Conservation (phyloP, 2,113 vertebrate genomes). For the Zosterops japonicus region DNA sequence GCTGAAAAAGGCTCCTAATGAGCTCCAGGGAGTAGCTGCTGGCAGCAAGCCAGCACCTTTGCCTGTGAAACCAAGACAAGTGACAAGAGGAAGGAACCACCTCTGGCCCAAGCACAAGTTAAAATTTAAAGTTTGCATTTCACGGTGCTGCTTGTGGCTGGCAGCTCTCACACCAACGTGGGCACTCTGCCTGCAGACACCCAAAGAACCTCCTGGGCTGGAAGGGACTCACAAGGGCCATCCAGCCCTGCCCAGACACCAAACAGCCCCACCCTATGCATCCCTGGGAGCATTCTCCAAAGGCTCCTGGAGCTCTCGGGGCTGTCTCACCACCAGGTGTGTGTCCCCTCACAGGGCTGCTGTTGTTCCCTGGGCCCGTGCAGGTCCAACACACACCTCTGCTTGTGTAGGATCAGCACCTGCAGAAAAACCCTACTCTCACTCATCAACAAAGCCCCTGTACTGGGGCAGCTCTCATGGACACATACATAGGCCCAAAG, state of each 20-base stretch:
- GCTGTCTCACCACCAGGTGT: background rate
- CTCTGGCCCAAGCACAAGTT: background rate
- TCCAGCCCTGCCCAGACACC: background rate
- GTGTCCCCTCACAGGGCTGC: background rate
- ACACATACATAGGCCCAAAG: fast-evolving
- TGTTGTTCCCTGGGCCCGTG: background rate
- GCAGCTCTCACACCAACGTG: fast-evolving
- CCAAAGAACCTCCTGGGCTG: background rate
- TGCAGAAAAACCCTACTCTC: background rate
- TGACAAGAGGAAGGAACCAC: background rate
- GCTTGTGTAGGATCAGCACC: background rate
- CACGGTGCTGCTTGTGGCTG: fast-evolving
- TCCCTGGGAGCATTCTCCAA: fast-evolving
- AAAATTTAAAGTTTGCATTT: background rate
- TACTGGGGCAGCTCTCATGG: background rate
- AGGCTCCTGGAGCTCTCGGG: background rate
- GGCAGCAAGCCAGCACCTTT: background rate
- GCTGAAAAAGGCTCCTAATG: constrained; percentile 8
- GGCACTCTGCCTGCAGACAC: background rate
- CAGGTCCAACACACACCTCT: background rate
- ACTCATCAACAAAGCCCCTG: background rate
- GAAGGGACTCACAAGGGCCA: background rate
- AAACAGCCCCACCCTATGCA: background rate
- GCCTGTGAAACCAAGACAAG: background rate
- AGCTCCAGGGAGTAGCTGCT: background rate